Percentiles rank a stretch among this genome's conserved stretches.
These are phyloP conservation scores for Ptilonorhynchus violaceus DNA, from an alignment of 2,113 vertebrate genomes.

Conservation along the genomic window DNA sequence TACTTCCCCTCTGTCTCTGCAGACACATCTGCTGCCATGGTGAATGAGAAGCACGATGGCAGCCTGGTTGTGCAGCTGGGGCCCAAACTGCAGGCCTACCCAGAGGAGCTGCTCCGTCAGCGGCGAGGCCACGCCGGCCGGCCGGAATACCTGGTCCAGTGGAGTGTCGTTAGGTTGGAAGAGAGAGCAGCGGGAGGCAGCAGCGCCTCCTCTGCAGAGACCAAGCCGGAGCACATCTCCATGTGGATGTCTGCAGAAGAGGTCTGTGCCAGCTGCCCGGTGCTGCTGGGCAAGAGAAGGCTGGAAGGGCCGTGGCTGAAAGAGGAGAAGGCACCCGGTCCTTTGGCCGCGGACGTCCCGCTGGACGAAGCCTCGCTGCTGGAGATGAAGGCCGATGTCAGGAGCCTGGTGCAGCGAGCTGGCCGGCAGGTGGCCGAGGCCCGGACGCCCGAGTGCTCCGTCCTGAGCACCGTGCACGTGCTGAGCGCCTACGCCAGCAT, in stretches of 20 bases:
- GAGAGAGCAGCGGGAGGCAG: slow-evolving; percentile 46
- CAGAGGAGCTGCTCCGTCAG: slow-evolving; percentile 85
- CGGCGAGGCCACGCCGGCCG: slow-evolving; percentile 80
- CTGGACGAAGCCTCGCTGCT: slow-evolving; percentile 81
- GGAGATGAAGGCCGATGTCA: slow-evolving; percentile 90
- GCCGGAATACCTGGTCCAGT: slow-evolving; percentile 85
- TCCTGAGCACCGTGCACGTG: slow-evolving; percentile 90
- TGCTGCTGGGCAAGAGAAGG: slow-evolving; percentile 79
- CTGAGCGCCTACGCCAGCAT: slow-evolving; percentile 93
- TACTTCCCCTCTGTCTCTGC: background rate
- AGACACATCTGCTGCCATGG: slow-evolving; percentile 68
- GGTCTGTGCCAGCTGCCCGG: slow-evolving; percentile 87
- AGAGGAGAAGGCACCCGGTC: slow-evolving; percentile 45
- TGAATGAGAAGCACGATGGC: slow-evolving; percentile 77
- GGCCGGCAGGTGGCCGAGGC: slow-evolving; percentile 81
- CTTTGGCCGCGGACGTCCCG: slow-evolving; percentile 48
- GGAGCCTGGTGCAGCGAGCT: slow-evolving; percentile 85
- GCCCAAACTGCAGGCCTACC: slow-evolving; percentile 79
- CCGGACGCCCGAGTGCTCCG: slow-evolving; percentile 71
- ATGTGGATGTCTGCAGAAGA: slow-evolving; percentile 96
- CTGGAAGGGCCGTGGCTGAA: slow-evolving; percentile 60
- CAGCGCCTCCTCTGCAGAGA: slow-evolving; percentile 64
- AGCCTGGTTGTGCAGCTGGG: slow-evolving; percentile 85
- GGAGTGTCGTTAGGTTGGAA: slow-evolving; percentile 76
- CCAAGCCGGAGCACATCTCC: slow-evolving; percentile 80